These are phyloP conservation scores for Aphidius ervi DNA, from an alignment of 1,140 invertebrate species.

Conservation along the genomic window DNA sequence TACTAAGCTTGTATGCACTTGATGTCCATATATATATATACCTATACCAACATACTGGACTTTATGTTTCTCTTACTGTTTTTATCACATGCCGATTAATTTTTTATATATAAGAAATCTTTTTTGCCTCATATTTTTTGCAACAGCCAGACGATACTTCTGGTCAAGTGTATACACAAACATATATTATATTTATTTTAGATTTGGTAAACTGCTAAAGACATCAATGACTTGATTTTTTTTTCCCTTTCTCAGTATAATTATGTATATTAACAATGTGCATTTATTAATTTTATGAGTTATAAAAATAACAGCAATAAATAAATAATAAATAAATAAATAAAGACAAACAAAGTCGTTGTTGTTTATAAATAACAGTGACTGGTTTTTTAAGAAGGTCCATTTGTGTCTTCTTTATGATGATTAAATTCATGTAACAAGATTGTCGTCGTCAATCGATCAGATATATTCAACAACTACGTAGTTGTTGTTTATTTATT, in stretches of 20 bases:
- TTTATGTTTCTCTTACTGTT: too few species aligned
- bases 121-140: constrained; percentile 47
- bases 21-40: not conserved
- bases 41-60: not conserved
- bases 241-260: not conserved
- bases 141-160: constrained; percentile 50
- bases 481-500: not conserved
- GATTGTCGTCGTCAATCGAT: too few species aligned
- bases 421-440: too few species aligned
- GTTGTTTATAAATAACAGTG: too few species aligned
- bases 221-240: not conserved
- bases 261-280: too few species aligned
- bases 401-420: not conserved
- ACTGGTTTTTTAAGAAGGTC: not conserved
- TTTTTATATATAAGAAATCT: constrained; percentile 25
- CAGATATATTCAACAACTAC: too few species aligned
- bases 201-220: constrained; percentile 5
- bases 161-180: constrained; percentile 20
- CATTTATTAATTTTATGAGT: constrained; percentile 25
- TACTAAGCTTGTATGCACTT: not conserved
- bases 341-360: too few species aligned
- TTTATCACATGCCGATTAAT: too few species aligned
- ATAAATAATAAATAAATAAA: too few species aligned
- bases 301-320: too few species aligned
- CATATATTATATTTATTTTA: constrained; percentile 1